Evolutionary conservation across 2,797 vertebrate species (phyloP).

Genomic region (Cercopithecus hamlyni): DNA sequence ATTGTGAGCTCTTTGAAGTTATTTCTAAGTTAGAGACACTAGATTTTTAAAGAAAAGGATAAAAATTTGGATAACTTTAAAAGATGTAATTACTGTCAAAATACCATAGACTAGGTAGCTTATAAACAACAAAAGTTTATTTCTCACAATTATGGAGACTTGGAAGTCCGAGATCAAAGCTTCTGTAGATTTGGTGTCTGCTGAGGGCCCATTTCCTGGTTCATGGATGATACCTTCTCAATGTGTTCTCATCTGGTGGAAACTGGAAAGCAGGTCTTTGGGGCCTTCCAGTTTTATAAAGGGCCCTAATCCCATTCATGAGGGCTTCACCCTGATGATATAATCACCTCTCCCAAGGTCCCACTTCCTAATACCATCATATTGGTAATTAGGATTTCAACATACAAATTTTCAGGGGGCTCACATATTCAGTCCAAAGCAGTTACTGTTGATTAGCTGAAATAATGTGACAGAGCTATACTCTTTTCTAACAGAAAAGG

Average conservation of each 20-base stretch:
- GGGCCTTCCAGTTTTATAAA: not conserved
- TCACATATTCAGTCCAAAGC: not conserved
- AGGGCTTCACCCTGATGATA: not conserved
- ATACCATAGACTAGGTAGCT: not conserved
- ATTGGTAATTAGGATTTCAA: not conserved
- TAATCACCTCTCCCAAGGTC: not conserved
- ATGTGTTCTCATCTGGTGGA: not conserved
- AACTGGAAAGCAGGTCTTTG: not conserved
- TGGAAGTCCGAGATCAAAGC: not conserved
- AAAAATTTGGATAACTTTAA: slow-evolving; percentile 27
- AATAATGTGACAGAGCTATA: not conserved
- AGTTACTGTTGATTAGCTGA: not conserved
- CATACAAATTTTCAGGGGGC: not conserved
- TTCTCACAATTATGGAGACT: not conserved
- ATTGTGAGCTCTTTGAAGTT: slow-evolving; percentile 34
- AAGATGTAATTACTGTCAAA: not conserved
- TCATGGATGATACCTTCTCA: not conserved
- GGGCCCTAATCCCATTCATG: not conserved
- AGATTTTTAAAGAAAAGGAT: slow-evolving; percentile 20
- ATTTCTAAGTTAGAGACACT: slow-evolving; percentile 37
- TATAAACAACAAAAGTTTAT: not conserved
- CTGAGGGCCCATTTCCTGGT: not conserved
- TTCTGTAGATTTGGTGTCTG: not conserved
- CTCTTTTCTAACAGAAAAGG: slow-evolving; percentile 38
- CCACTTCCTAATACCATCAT: not conserved